Conservation (phyloP, 1,140 invertebrate species). For the Colletes latitarsis region DNA sequence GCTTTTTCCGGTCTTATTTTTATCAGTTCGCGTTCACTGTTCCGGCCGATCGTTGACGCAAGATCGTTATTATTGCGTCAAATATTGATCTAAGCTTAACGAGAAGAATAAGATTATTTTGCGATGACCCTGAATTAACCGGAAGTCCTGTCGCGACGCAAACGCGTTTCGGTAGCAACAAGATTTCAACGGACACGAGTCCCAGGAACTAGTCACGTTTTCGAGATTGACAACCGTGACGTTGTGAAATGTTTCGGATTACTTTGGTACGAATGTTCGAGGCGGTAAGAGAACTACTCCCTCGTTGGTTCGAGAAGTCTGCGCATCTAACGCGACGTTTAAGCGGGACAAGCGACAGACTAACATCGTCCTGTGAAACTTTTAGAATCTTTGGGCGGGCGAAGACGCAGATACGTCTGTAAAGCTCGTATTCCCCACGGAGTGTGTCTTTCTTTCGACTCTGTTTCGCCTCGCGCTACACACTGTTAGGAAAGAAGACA, state of each 20-base stretch:
- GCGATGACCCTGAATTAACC: too few species aligned
- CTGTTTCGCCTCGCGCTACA: constrained; percentile 15
- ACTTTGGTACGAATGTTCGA: too few species aligned
- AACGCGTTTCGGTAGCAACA: too few species aligned
- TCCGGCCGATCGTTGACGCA: not conserved
- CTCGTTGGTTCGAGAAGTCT: too few species aligned
- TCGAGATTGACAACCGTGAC: too few species aligned
- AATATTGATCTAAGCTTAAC: not conserved
- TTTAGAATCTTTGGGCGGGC: constrained; percentile 66
- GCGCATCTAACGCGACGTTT: not conserved
- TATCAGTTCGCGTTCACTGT: not conserved
- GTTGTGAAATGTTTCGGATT: too few species aligned
- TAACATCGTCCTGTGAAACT: constrained; percentile 67
- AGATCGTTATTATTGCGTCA: not conserved
- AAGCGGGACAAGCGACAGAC: constrained; percentile 41
- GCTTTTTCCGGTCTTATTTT: constrained; percentile 27
- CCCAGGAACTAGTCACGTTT: too few species aligned
- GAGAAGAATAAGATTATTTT: too few species aligned
- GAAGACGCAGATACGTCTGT: constrained; percentile 63
- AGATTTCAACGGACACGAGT: too few species aligned
- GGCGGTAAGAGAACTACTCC: too few species aligned
- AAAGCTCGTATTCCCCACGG: constrained; percentile 67
- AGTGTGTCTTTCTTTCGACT: constrained; percentile 20
- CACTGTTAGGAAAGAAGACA: constrained; percentile 23
- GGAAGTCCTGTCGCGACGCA: too few species aligned